A percentile compares a stretch with the other conserved stretches of the same genome.
Evolutionary conservation across 2,888 invertebrate species (phyloP).

Genomic region (Linyphia triangularis): DNA sequence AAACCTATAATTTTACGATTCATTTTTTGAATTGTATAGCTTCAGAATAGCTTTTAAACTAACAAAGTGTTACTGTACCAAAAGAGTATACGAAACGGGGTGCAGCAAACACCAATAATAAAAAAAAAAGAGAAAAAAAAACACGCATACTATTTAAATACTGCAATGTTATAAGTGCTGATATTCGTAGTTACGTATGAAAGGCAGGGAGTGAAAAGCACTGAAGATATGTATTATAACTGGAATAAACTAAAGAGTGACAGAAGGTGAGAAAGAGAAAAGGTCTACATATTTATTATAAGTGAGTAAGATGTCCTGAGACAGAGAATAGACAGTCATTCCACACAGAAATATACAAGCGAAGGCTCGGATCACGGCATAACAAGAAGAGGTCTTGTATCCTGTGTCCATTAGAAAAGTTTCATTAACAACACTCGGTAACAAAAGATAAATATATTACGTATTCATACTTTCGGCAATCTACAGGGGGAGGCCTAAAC

Average conservation of each 20-base stretch:
- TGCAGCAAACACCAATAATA: neutral
- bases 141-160: too few relatives aligned
- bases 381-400: neutral
- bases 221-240: constrained; percentile 62
- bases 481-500: constrained; percentile 43
- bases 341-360: constrained; percentile 1
- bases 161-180: too few relatives aligned
- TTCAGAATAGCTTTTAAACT: neutral
- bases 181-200: neutral
- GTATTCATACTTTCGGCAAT: constrained; percentile 58
- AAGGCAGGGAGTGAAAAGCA: constrained; percentile 30
- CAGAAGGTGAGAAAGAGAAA: constrained; percentile 30
- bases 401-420: constrained; percentile 20
- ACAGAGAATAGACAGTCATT: neutral
- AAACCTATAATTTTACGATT: too few relatives aligned
- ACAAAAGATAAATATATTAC: constrained; percentile 40
- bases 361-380: constrained; percentile 15
- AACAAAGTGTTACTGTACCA: neutral
- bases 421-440: constrained; percentile 14
- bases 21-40: too few relatives aligned
- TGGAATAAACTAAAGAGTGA: constrained; percentile 73
- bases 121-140: neutral
- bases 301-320: neutral
- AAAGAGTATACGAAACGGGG: neutral
- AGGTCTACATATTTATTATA: neutral